Percentiles rank a stretch among this genome's conserved stretches.
These are phyloP conservation scores for Cremastinae sp. DNA, from an alignment of 2,888 invertebrate species.

Conservation along the genomic window DNA sequence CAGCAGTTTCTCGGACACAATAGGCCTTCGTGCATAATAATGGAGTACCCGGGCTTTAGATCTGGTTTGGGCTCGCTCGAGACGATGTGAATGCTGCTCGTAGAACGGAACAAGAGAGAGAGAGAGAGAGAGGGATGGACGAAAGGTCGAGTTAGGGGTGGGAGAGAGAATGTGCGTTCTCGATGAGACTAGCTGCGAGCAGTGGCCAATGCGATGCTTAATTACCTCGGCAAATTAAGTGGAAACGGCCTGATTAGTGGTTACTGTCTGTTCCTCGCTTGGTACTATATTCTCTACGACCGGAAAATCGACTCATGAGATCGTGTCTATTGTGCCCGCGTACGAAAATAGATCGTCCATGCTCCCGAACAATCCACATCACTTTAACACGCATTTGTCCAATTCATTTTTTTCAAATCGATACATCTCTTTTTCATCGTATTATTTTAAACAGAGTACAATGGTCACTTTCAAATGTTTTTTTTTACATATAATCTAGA, in stretches of 20 bases:
- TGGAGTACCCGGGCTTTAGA: slow-evolving; percentile 72
- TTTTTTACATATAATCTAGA: too few relatives aligned
- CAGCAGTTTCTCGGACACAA: slow-evolving; percentile 70
- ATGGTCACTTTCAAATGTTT: too few relatives aligned
- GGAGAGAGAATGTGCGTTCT: slow-evolving; percentile 31
- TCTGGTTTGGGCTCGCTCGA: slow-evolving; percentile 71
- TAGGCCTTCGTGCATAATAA: slow-evolving; percentile 75
- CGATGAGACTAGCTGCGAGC: slow-evolving; percentile 47
- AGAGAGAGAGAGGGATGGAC: neutral
- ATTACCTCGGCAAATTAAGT: slow-evolving; percentile 79
- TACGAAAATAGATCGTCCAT: neutral
- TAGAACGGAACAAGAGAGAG: neutral
- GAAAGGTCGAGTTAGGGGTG: too few relatives aligned
- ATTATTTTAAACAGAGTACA: too few relatives aligned
- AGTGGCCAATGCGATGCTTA: slow-evolving; percentile 75
- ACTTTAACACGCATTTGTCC: too few relatives aligned
- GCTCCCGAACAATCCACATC: neutral
- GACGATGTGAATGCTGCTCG: slow-evolving; percentile 39
- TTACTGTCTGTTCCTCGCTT: slow-evolving; percentile 70
- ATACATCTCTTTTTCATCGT: too few relatives aligned
- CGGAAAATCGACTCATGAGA: slow-evolving; percentile 37
- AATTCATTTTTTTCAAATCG: too few relatives aligned
- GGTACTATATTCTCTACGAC: slow-evolving; percentile 67
- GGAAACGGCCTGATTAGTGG: slow-evolving; percentile 78
- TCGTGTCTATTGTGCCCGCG: neutral